These are phyloP conservation scores for Hypena proboscidalis DNA, from an alignment of 2,888 invertebrate species.

Conservation along the genomic window DNA sequence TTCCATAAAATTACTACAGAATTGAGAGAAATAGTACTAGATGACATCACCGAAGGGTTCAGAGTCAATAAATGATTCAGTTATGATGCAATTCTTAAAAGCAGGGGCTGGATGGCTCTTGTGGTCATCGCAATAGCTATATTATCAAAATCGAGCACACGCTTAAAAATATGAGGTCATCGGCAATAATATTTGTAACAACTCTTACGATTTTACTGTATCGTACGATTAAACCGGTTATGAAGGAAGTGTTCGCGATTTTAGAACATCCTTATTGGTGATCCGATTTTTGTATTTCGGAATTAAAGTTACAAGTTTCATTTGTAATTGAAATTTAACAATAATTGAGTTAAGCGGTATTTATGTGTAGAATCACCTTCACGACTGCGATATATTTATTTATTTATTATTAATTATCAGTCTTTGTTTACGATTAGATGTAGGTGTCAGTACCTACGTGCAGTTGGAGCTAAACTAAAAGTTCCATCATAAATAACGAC, in stretches of 20 bases:
- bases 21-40: constrained; percentile 23
- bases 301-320: not conserved
- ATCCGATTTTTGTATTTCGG: constrained; percentile 1
- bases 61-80: constrained; percentile 36
- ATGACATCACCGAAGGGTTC: constrained; percentile 43
- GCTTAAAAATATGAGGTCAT: constrained; percentile 36
- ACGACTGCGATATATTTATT: no score
- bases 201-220: constrained; percentile 40
- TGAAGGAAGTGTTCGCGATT: constrained; percentile 28
- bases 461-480: no score
- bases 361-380: no score
- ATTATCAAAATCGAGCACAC: constrained; percentile 35
- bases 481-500: no score
- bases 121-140: constrained; percentile 20
- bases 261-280: constrained; percentile 10
- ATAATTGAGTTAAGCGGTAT: no score
- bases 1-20: constrained; percentile 15
- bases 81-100: constrained; percentile 44
- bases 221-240: constrained; percentile 28
- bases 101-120: constrained; percentile 15
- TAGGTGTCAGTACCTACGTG: no score
- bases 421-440: no score
- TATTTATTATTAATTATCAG: no score
- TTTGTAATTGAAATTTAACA: not conserved
- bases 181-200: constrained; percentile 33